Evolutionary conservation across 2,797 vertebrate species (phyloP).

Genomic region (Vireo griseus): DNA sequence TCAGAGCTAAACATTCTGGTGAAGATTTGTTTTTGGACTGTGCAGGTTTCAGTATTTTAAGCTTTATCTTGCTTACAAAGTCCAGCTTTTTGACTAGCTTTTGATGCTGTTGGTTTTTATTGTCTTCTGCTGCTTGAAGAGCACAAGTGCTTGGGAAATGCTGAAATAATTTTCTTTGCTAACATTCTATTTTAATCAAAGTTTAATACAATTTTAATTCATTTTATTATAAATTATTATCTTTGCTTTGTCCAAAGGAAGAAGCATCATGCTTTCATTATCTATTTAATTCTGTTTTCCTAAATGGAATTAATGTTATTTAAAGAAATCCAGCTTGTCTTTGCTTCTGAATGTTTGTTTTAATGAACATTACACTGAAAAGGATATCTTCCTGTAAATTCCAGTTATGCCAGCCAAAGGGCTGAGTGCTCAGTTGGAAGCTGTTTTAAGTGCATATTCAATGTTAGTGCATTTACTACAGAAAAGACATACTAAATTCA

Average conservation of each 20-base stretch:
- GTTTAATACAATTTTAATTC: background rate
- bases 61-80: background rate
- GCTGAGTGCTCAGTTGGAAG: background rate
- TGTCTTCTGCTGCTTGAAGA: background rate
- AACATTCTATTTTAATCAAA: constrained; percentile 17
- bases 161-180: background rate
- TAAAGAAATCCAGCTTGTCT: background rate
- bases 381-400: background rate
- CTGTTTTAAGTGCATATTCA: background rate
- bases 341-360: background rate
- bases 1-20: constrained; percentile 19
- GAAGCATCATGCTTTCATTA: background rate
- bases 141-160: background rate
- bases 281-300: background rate
- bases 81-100: background rate
- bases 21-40: background rate
- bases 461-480: background rate
- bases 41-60: background rate
- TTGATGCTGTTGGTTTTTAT: background rate
- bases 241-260: background rate
- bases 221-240: constrained; percentile 7
- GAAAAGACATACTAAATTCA: background rate
- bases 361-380: background rate
- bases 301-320: background rate
- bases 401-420: background rate